phyloP scores from a whole-genome alignment of 2,888 invertebrate species.

The Epirrhoe tristata region DNA sequence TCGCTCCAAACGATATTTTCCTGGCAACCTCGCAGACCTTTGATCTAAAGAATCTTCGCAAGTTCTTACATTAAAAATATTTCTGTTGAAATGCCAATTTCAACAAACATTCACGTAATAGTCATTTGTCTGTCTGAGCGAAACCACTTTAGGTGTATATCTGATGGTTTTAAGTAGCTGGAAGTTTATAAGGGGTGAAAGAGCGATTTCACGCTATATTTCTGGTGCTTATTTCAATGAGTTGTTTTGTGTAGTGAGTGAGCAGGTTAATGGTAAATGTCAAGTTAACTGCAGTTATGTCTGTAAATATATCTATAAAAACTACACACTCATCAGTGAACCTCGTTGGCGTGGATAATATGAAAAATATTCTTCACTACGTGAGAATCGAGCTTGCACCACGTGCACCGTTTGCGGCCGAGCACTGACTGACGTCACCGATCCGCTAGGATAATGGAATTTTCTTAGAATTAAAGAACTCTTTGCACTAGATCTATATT shows the following conservation, averaged over 20 bases:
- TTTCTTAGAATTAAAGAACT: no score
- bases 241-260: background rate
- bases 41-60: no score
- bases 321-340: background rate
- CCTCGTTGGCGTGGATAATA: no score
- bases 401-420: no score
- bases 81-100: background rate
- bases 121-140: background rate
- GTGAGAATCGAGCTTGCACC: no score
- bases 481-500: no score
- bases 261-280: conserved; percentile 6
- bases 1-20: no score
- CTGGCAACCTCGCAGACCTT: no score
- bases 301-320: background rate
- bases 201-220: background rate
- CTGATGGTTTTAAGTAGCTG: background rate
- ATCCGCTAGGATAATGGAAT: no score
- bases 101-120: background rate
- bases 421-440: no score
- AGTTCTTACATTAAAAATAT: background rate
- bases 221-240: conserved; percentile 2
- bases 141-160: conserved; percentile 1
- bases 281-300: background rate
- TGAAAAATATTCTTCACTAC: no score
- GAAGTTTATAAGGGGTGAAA: background rate